Evolutionary conservation across 1,140 invertebrate genomes (phyloP).

Genomic region (Caerostris extrusa): DNA sequence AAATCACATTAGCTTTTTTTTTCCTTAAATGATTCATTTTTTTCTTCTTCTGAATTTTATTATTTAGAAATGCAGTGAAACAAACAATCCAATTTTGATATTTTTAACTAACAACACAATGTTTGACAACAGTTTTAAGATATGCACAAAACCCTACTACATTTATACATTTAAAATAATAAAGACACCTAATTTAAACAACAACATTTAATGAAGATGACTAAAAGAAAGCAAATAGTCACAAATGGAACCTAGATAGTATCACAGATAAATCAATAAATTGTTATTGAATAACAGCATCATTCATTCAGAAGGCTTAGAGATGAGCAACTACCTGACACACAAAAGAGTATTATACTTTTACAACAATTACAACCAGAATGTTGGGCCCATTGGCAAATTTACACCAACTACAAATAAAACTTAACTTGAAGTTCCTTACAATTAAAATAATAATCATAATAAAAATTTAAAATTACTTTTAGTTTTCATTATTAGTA

Average conservation of each 20-base stretch:
- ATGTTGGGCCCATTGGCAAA: not conserved
- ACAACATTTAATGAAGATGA: not conserved
- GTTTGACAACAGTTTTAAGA: no score
- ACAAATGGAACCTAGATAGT: not conserved
- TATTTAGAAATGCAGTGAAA: no score
- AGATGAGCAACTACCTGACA: not conserved
- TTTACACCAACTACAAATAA: not conserved
- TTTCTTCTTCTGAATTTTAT: no score
- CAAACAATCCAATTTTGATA: no score
- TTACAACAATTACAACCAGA: not conserved
- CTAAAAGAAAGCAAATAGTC: not conserved
- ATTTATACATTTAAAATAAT: not conserved
- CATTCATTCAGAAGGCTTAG: not conserved
- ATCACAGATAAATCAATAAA: conserved; percentile 20
- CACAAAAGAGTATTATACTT: not conserved
- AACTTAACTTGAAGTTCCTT: not conserved
- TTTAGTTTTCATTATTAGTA: no score
- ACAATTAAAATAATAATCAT: no score
- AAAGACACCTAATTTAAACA: not conserved
- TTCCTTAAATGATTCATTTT: no score
- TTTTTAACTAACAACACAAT: no score
- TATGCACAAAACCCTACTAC: not conserved
- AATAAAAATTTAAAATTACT: no score
- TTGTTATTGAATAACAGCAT: not conserved
- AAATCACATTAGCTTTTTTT: no score